Percentiles rank a stretch among this genome's conserved stretches.
phyloP scores from a whole-genome alignment of 2,888 invertebrate genomes.

The Ochropacha duplaris region DNA sequence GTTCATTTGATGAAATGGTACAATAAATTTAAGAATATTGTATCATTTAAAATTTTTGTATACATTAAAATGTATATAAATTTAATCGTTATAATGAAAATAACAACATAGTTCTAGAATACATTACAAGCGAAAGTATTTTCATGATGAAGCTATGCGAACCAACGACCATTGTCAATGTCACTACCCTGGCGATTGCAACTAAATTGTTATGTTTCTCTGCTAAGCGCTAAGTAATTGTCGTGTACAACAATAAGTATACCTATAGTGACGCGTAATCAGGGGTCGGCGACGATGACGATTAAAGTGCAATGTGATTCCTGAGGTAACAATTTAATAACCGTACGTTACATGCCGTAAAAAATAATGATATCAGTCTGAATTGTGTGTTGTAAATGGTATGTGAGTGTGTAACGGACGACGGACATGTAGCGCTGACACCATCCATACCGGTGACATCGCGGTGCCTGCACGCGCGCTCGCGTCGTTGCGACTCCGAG shows the following conservation, averaged over 20 bases:
- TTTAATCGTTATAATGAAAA: not conserved
- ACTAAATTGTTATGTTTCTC: slow-evolving; percentile 57
- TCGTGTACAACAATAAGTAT: slow-evolving; percentile 41
- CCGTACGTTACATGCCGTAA: slow-evolving; percentile 11
- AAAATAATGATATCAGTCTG: slow-evolving; percentile 39
- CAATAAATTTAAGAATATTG: too few species aligned
- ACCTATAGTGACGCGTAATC: slow-evolving; percentile 44
- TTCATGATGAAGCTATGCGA: slow-evolving; percentile 48
- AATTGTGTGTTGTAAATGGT: slow-evolving; percentile 44
- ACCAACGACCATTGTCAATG: slow-evolving; percentile 52
- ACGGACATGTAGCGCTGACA: slow-evolving; percentile 36
- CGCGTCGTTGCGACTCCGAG: slow-evolving; percentile 20
- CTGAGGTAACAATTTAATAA: slow-evolving; percentile 19
- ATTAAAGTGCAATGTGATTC: slow-evolving; percentile 59
- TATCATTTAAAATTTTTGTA: too few species aligned
- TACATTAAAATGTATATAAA: too few species aligned
- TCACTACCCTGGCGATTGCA: slow-evolving; percentile 60
- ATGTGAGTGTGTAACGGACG: slow-evolving; percentile 29
- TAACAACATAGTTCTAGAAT: slow-evolving; percentile 24
- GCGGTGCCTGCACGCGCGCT: slow-evolving; percentile 20
- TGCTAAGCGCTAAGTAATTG: slow-evolving; percentile 57
- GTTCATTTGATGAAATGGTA: too few species aligned
- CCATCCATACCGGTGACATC: slow-evolving; percentile 41
- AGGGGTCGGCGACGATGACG: slow-evolving; percentile 39
- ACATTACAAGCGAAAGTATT: slow-evolving; percentile 44